Base-by-base conservation (phyloP, 2,888 invertebrate genomes). In the Eudasyphora cyanicolor region DNA sequence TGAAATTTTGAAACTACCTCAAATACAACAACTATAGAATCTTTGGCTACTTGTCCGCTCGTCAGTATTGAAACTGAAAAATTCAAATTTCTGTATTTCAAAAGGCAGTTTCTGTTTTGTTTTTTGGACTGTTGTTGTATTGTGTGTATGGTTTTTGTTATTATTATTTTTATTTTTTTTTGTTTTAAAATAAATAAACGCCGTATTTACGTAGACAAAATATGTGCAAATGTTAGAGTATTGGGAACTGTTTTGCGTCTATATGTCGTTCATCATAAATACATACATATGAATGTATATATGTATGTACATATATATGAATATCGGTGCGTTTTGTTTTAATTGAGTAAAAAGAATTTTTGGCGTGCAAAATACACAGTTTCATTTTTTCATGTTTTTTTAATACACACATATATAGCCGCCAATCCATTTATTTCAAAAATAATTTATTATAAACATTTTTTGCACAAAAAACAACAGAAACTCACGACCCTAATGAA, bases 371-470 rank as follows among this genome's bases (percentile, higher is more conserved):
- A 49, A 45, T n/a, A 10, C 45, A 45, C n/a, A 45, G 3, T 2
- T 45, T 14, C 3, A 45, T 49, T 5, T 49, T 17, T 49, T 1
- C 19, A 49, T 45, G n/a, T 45, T 49, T 49, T n/a, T 49, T 5
- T 45, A 45, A 4, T 14, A 45, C 45, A 45, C 6, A 12, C 49
- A 17, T 8, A 12, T 49, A n/a, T 49, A 49, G 49, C 17, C 49
- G 17, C 49, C 17, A 49, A 49, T 12, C 49, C 49, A 49, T 49
- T 49, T 19, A 49, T 49, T 49, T 49, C 19, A 45, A 45, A 45
- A 45, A 45, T 45, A 49, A 49, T 49, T 49, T 49, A 49, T 49
- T 49, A 49, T 49, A 49, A 49, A 49, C 49, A 27, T 27, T 57
- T 27, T 14, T 57, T 57, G 27, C 2, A 21, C 54, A 21, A 60